Percentiles rank a stretch among this genome's conserved stretches.
These are phyloP conservation scores for Tachysurus vachellii DNA, from an alignment of 2,113 vertebrate genomes.

Conservation along the genomic window DNA sequence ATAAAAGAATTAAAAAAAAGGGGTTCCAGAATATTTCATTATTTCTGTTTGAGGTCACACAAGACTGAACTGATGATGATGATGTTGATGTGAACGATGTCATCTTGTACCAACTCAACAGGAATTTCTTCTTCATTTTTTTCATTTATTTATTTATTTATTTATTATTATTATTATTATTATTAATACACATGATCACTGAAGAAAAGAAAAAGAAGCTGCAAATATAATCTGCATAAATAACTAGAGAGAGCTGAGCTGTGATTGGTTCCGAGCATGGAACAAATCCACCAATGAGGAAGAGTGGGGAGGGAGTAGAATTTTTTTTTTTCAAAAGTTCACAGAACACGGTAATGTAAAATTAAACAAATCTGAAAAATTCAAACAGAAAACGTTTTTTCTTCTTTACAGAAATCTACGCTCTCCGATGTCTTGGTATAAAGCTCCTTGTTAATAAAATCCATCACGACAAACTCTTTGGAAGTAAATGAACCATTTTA, in stretches of 20 bases:
- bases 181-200: slow-evolving; percentile 26
- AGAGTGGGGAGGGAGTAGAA: too few relatives aligned
- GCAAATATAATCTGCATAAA: slow-evolving; percentile 41
- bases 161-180: background rate
- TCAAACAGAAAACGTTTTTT: background rate
- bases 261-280: background rate
- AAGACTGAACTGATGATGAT: slow-evolving; percentile 29
- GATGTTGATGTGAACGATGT: slow-evolving; percentile 34
- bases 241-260: slow-evolving; percentile 6
- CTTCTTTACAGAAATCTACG: background rate
- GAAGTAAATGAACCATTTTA: background rate
- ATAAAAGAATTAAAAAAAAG: background rate
- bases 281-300: background rate
- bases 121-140: slow-evolving; percentile 34
- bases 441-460: background rate
- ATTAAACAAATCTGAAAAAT: too few relatives aligned
- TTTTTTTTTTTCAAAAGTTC: background rate
- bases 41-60: background rate
- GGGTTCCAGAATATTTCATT: background rate
- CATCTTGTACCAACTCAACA: slow-evolving; percentile 54
- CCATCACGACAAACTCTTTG: slow-evolving; percentile 5
- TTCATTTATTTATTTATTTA: background rate
- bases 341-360: background rate
- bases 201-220: slow-evolving; percentile 16
- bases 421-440: background rate